Evolutionary conservation across 2,888 invertebrate species (phyloP), one percentile per base, ranked within the genome.

Genomic region (Conus canariensis): DNA sequence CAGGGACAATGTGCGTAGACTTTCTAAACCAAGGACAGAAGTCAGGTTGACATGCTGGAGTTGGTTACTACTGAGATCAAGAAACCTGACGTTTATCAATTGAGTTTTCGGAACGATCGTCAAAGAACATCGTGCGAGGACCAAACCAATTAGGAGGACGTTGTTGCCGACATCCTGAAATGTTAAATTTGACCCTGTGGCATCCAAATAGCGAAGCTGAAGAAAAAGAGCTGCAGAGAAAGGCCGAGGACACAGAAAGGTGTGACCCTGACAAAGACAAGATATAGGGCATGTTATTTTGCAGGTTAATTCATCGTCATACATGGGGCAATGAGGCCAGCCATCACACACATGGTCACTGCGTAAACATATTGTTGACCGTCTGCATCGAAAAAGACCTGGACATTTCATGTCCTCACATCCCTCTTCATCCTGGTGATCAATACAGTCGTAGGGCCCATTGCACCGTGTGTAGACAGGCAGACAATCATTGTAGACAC

Each of bases 381-480:
- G 77, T 45, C 77, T 80, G 45, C 77, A 80, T 30, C 77, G 77
- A 45, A 80, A 80, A 12, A 80, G 30, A 12, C 77, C 77, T 30
- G 77, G 77, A 80, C 77, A 80, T 45, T 10, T 80, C 77, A 80
- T 25, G 0, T 80, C 77, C 9, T 30, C 77, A 45, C 77, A 80
- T 2, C 77, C 77, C 77, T 80, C 77, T 12, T 80, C 77, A 80
- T 80, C 77, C 77, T 80, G 77, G 45, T 80, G 77, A 30, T 80
- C 77, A 80, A 64, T 45, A 4, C 77, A 80, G 30, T 80, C 77
- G 14, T 30, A 30, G 6, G 30, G 12, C 14, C 77, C 77, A 16
- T 80, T 80, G 77, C 77, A 80, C 14, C 77, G 77, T 30, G 77
- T 80, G 77, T 80, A 80, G 77, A 80, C 77, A 80, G 77, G 77